Evolutionary conservation across 2,888 invertebrate species (phyloP).

Genomic region (Morpho achilles): DNA sequence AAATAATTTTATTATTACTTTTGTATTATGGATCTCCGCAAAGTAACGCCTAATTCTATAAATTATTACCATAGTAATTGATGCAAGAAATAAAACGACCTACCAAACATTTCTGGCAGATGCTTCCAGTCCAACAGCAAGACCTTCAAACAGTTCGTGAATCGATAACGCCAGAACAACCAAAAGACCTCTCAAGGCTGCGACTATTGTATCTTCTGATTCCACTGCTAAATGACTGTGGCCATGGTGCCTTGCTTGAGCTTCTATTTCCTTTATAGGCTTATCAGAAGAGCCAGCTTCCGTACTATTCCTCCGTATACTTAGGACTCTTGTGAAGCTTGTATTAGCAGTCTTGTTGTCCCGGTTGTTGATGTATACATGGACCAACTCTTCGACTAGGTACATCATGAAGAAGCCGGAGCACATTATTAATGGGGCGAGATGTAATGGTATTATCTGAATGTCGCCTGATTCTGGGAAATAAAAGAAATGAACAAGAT

Average conservation of each 20-base stretch:
- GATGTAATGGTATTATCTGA: conserved; percentile 78
- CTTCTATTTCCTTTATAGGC: conserved; percentile 38
- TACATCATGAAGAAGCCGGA: conserved; percentile 87
- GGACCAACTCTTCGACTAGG: conserved; percentile 87
- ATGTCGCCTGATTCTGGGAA: conserved; percentile 61
- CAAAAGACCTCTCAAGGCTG: conserved; percentile 83
- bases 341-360: conserved; percentile 53
- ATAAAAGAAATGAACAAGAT: neutral
- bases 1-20: too few species aligned
- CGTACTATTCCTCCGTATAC: conserved; percentile 47
- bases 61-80: too few species aligned
- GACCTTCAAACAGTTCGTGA: conserved; percentile 92
- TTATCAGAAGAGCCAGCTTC: conserved; percentile 28
- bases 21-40: too few species aligned
- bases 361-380: conserved; percentile 81
- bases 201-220: conserved; percentile 62
- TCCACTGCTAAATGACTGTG: conserved; percentile 51
- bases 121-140: conserved; percentile 88
- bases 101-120: conserved; percentile 74
- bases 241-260: conserved; percentile 35
- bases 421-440: conserved; percentile 87
- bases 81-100: conserved; percentile 27
- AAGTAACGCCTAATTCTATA: too few species aligned
- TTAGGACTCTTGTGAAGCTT: conserved; percentile 54
- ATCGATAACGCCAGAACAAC: conserved; percentile 87